A percentile compares a stretch with the other conserved stretches of the same genome.
Conservation (phyloP, 2,888 invertebrate species). For the Minunthozetes semirufus region DNA sequence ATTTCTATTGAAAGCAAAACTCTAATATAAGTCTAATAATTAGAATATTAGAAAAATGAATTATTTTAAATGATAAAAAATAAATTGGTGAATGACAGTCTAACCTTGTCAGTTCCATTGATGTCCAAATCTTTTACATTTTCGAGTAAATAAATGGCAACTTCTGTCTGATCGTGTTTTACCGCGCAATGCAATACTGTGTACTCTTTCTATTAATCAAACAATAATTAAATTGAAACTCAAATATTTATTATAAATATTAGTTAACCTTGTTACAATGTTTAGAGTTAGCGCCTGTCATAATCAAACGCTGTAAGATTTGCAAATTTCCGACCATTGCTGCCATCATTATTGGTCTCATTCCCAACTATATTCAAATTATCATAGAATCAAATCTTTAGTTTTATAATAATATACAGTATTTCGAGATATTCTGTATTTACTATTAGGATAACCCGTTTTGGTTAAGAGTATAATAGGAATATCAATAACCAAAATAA, state of each 20-base stretch:
- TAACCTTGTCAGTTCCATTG: slow-evolving; percentile 58
- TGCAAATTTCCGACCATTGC: slow-evolving; percentile 46
- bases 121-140: slow-evolving; percentile 57
- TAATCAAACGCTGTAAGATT: slow-evolving; percentile 47
- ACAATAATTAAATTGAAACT: too few species aligned
- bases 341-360: slow-evolving; percentile 43
- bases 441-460: too few species aligned
- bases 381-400: neutral
- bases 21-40: too few species aligned
- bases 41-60: too few species aligned
- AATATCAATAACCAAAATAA: neutral
- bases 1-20: too few species aligned
- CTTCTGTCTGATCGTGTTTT: slow-evolving; percentile 59
- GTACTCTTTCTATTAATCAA: slow-evolving; percentile 45
- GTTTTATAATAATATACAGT: too few species aligned
- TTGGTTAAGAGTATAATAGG: too few species aligned
- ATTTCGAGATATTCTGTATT: too few species aligned
- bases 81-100: neutral
- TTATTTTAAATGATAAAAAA: neutral
- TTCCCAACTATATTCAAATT: slow-evolving; percentile 48
- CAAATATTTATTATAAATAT: neutral
- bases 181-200: slow-evolving; percentile 69
- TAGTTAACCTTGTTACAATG: slow-evolving; percentile 47
- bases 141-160: slow-evolving; percentile 62
- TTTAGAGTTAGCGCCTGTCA: slow-evolving; percentile 47